A percentile compares a stretch with the other conserved stretches of the same genome.
Conservation (phyloP, 1,140 invertebrate genomes). For the Phenacoccus solenopsis region DNA sequence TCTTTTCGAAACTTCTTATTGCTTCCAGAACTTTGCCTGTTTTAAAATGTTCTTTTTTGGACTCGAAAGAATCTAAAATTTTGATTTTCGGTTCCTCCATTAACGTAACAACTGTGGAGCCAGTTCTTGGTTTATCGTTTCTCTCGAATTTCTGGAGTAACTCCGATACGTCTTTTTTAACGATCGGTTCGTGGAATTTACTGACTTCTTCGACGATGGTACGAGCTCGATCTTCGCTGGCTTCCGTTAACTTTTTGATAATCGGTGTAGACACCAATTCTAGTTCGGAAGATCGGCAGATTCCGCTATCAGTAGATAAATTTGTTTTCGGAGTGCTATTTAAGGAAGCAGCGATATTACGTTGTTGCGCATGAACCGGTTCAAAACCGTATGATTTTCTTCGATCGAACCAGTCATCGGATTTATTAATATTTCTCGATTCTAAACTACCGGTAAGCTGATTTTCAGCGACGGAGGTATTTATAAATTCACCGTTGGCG, state of each 20-base stretch:
- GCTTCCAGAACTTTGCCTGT: background rate
- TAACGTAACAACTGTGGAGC: background rate
- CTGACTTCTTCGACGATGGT: background rate
- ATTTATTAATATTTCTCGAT: slow-evolving; percentile 21
- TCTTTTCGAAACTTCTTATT: background rate
- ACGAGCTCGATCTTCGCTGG: background rate
- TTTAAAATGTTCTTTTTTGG: background rate
- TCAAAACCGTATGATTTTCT: slow-evolving; percentile 62
- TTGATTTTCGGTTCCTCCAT: too few species aligned
- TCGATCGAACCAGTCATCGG: slow-evolving; percentile 51
- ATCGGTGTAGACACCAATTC: background rate
- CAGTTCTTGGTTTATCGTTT: background rate
- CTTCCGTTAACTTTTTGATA: background rate
- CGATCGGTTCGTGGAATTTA: background rate
- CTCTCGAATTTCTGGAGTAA: background rate
- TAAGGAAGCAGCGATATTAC: background rate
- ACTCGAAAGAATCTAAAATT: background rate
- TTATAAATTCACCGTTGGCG: background rate
- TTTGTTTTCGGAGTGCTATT: slow-evolving; percentile 37
- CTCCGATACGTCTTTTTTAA: background rate
- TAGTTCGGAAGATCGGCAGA: slow-evolving; percentile 43
- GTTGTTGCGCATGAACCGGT: slow-evolving; percentile 36
- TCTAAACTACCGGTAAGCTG: background rate
- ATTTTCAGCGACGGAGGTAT: background rate
- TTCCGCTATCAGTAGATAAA: slow-evolving; percentile 55